Evolutionary conservation across 2,113 vertebrate genomes (phyloP).

Genomic region (Echinops telfairi): DNA sequence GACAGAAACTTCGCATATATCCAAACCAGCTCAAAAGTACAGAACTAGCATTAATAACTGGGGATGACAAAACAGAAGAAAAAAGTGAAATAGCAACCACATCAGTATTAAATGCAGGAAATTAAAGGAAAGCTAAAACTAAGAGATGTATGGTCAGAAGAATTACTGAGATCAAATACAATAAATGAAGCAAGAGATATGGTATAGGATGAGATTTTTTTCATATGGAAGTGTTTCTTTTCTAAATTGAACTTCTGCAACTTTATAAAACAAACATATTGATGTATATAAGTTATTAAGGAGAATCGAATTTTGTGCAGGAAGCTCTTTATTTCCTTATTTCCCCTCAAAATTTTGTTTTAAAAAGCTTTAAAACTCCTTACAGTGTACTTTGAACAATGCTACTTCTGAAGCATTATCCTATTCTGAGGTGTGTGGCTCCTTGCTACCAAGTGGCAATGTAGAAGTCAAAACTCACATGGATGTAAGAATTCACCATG

Average conservation of each 20-base stretch:
- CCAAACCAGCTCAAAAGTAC: constrained; percentile 63
- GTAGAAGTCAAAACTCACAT: not conserved
- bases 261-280: constrained; percentile 74
- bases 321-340: constrained; percentile 21
- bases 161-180: constrained; percentile 80
- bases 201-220: constrained; percentile 62
- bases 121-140: constrained; percentile 66
- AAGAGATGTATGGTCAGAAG: constrained; percentile 66
- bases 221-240: constrained; percentile 65
- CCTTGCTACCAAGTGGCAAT: not conserved
- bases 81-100: constrained; percentile 29
- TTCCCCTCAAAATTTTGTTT: constrained; percentile 31
- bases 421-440: not conserved
- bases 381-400: not conserved
- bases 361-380: constrained; percentile 50
- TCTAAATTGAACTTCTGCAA: constrained; percentile 77
- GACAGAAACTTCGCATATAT: constrained; percentile 34
- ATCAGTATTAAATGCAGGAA: constrained; percentile 58
- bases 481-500: not conserved
- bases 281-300: constrained; percentile 38
- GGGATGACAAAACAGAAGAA: constrained; percentile 24
- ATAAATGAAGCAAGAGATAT: not conserved
- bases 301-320: constrained; percentile 60
- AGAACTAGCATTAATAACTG: not conserved
- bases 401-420: not conserved